These are phyloP conservation scores for Sardinella longiceps DNA, from an alignment of 2,797 vertebrate genomes.

Conservation along the genomic window DNA sequence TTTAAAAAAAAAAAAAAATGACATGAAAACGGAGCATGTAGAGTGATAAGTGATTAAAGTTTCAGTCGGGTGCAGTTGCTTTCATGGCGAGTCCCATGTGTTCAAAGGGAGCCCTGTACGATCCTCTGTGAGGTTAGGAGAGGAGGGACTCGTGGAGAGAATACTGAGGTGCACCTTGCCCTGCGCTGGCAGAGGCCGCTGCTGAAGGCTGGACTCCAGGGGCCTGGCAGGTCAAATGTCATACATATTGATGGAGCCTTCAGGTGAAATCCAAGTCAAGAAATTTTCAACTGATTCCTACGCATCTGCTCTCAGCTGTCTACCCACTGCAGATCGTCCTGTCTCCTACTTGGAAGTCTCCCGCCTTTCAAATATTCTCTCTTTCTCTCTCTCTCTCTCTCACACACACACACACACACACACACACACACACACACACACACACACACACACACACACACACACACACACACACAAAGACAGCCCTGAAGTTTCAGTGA, in stretches of 20 bases:
- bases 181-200: background rate
- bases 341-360: background rate
- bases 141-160: background rate
- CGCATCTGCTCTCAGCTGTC: background rate
- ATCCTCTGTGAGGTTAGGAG: background rate
- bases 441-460: background rate
- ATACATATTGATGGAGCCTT: constrained; percentile 19
- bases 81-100: background rate
- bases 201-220: background rate
- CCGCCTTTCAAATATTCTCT: background rate
- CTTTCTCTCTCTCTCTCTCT: background rate
- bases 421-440: background rate
- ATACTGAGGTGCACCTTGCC: background rate
- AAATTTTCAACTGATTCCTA: background rate
- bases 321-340: background rate
- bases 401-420: background rate
- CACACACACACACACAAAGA: background rate
- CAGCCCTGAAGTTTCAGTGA: too few species aligned
- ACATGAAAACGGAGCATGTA: too few species aligned
- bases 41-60: background rate
- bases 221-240: background rate
- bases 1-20: background rate
- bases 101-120: background rate
- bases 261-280: constrained; percentile 4
- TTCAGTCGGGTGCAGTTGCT: background rate